Conservation (phyloP, 2,888 invertebrate genomes). For the Agrochola circellaris region DNA sequence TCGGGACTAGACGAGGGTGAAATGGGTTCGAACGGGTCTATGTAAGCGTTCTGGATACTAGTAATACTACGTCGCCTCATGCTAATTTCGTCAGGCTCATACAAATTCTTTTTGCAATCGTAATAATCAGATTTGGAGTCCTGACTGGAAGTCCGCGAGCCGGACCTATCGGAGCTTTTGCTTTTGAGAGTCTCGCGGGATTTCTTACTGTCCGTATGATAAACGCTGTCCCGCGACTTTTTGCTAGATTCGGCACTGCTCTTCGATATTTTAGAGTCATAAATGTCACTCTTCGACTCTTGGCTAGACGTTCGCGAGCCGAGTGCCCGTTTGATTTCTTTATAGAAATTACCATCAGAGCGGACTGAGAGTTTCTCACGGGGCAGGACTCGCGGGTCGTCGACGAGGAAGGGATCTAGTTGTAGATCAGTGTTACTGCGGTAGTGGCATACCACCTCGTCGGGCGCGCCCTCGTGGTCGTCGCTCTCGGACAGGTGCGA, state of each 20-base stretch:
- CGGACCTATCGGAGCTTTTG: conserved; percentile 91
- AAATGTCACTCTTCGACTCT: conserved; percentile 93
- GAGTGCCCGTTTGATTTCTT: conserved; percentile 92
- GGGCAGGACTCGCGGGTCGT: conserved; percentile 94
- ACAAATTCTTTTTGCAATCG: conserved; percentile 91
- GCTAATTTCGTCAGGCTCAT: conserved; percentile 82
- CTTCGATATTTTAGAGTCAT: conserved; percentile 92
- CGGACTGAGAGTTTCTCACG: conserved; percentile 93
- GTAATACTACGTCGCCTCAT: conserved; percentile 81
- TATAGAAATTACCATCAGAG: conserved; percentile 94
- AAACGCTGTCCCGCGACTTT: conserved; percentile 92
- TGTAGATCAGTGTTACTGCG: conserved; percentile 93
- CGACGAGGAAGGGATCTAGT: conserved; percentile 94
- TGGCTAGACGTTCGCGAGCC: conserved; percentile 93
- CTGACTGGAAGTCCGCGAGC: conserved; percentile 92
- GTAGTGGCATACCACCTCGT: conserved; percentile 91
- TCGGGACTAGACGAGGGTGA: conserved; percentile 93
- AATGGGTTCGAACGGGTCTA: conserved; percentile 85
- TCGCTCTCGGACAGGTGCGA: conserved; percentile 89
- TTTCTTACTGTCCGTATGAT: conserved; percentile 92
- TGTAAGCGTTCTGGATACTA: conserved; percentile 84
- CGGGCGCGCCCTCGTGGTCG: conserved; percentile 90
- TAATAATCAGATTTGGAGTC: conserved; percentile 94
- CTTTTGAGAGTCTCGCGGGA: conserved; percentile 92
- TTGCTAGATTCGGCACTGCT: conserved; percentile 92